Base-by-base conservation (phyloP, 2,797 vertebrate species). In the Botia almorhae region DNA sequence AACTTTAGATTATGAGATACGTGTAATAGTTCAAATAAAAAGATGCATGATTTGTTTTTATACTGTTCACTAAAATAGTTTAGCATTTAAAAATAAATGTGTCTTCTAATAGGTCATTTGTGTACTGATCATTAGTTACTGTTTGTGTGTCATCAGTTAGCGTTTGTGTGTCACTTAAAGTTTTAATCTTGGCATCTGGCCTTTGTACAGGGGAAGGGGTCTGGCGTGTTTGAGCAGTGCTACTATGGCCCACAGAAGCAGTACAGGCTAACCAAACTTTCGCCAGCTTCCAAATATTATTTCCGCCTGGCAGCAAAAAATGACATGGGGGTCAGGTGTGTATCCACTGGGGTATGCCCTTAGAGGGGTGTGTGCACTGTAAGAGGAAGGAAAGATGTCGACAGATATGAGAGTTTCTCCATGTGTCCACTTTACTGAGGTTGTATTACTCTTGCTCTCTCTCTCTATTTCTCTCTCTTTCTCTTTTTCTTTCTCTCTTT, bases 271-370 rank as follows among this genome's bases (percentile, higher is more conserved):
- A 96, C 95, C 89, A 99, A 99, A 91, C 93, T 99, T 56, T 96
- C 95, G 80, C 96, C 98, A 86, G 97, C 97, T 83, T 96, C 95
- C 82, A 96, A 94, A 92, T 99, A 97, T 91, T 96, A 95, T 85
- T 99, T 99, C 92, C 96, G 97, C 84, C 92, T 99, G 60, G 95
- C 97, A 76, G 97, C 97, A 91, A 97, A 96, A 96, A 99, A 99
- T 81, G 96, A 98, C 88, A 92, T 97, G 93, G 98, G 98, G 85
- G 88, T 90, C 87, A 98, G 98, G 98, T 99, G 94, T 90, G 88
- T 46, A 46, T 46, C 43, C 10, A 46, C 43, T 46, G 43, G 8
- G 10, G 43, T 11, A 46, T 46, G 43, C 11, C 43, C 36, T 61
- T 4, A 17, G 55, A 46, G 17, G 17, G 7, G 61, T 85, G 51